Evolutionary conservation across 1,140 invertebrate genomes (phyloP), one percentile per base, ranked within the genome.

Genomic region (Apis cerana): DNA sequence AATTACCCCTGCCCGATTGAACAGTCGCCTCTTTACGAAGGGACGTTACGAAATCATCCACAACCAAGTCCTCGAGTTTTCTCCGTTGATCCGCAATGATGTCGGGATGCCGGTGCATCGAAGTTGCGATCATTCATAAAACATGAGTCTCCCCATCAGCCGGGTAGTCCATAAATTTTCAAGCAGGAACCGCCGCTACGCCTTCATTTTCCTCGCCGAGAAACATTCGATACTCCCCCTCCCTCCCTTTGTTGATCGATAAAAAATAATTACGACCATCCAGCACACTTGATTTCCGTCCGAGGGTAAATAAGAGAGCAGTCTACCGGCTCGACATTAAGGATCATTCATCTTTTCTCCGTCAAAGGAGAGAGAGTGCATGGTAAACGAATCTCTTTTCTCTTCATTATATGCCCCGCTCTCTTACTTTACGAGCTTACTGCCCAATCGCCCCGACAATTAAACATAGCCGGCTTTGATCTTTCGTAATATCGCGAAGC

Each of bases 111-210:
- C 80, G 71, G 69, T 88, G 84, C 84, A 82, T 83, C 72, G 72
- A 88, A 88, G 80, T 88, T 86, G 54, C 84, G 83, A 90, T 92
- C 91, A 92, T 92, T 92, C 90, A 92, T 92, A 92, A 92, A 91
- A 92, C 92, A 92, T 92, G 92, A 92, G 91, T 89, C 88, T 90
- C 90, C 88, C 90, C 88, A 91, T 91, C 89, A 88, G 86, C 75
- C 85, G 85, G 71, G 80, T 87, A 84, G 75, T 90, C 89, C 78
- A 92, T 92, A 92, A 92, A 92, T 92, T 92, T 92, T 91, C 85
- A 91, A 92, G 83, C 88, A 77, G 89, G 62, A 84, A 87, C 75
- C 84, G 85, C 75, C 84, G 85, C 76, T 79, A 75, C 72, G 82
- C 80, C 85, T 87, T 83, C 85, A 88, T 91, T 91, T 89, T 90